Conservation (phyloP, 2,113 vertebrate genomes). For the Urocolius indicus region DNA sequence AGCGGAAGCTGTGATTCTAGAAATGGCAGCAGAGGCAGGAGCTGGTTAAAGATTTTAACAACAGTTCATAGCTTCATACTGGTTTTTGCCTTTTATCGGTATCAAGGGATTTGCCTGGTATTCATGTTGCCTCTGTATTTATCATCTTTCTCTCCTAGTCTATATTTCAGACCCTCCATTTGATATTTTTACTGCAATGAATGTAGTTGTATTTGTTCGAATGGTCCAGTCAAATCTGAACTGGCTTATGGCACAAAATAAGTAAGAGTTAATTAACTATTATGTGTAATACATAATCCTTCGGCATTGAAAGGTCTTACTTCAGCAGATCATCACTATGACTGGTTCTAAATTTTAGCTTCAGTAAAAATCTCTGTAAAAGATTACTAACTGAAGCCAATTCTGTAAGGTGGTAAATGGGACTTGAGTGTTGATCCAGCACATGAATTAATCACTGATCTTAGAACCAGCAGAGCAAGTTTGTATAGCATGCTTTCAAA, state of each 20-base stretch:
- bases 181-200: neutral
- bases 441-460: neutral
- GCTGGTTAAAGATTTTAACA: neutral
- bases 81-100: neutral
- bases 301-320: neutral
- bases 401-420: neutral
- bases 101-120: neutral
- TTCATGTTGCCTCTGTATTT: neutral
- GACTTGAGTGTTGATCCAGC: neutral
- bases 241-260: neutral
- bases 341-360: neutral
- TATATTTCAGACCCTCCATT: neutral
- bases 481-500: neutral
- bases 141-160: neutral
- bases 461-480: neutral
- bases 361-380: neutral
- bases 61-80: neutral
- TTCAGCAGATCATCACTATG: neutral
- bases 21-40: neutral
- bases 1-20: neutral
- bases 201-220: neutral
- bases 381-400: neutral
- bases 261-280: neutral
- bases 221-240: neutral
- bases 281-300: neutral